Evolutionary conservation across 2,113 vertebrate species (phyloP), one percentile per base, ranked within the genome.

Genomic region (Podiceps cristatus): DNA sequence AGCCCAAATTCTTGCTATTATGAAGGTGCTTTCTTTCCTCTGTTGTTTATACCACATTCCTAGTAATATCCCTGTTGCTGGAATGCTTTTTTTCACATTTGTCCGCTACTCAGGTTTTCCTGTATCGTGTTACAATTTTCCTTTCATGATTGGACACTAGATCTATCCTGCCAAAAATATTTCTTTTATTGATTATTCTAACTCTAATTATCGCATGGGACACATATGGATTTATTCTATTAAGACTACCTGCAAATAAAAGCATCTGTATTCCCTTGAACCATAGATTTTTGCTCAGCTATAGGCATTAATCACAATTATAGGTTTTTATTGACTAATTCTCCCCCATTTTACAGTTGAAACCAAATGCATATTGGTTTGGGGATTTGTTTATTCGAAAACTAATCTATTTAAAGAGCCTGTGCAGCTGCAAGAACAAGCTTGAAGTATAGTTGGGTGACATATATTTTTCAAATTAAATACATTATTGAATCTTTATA

Each of bases 251-350:
- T 86, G 28, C 15, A 80, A 94, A 50, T 56, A 84, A 76, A 72
- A 88, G n/a, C 24, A 44, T 90, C 44, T 71, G 8, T 58, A 81
- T 23, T 77, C 15, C 72, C 72, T 92, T 52, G 58, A 95, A 52
- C 27, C 18, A 63, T 33, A 89, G 45, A 42, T 74, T 93, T 91
- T 35, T 91, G 28, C 33, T 67, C 80, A 77, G 62, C 29, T 81
- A 23, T 40, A 40, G 28, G 20, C 53, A 94, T 97, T 90, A 95
- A 91, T 90, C 37, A 76, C 24, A 97, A 89, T 96, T 91, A 66
- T 13, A 62, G 31, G 10, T 8, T 87, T 92, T 76, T 64, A 92
- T 89, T 71, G 81, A 88, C 29, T 84, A 49, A 71, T 96, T 97
- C 42, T 62, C 2, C 5, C 18, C 7, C 18, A 62, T 82, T 96